Base-by-base conservation (phyloP, 2,888 invertebrate species). In the Machimus atricapillus region DNA sequence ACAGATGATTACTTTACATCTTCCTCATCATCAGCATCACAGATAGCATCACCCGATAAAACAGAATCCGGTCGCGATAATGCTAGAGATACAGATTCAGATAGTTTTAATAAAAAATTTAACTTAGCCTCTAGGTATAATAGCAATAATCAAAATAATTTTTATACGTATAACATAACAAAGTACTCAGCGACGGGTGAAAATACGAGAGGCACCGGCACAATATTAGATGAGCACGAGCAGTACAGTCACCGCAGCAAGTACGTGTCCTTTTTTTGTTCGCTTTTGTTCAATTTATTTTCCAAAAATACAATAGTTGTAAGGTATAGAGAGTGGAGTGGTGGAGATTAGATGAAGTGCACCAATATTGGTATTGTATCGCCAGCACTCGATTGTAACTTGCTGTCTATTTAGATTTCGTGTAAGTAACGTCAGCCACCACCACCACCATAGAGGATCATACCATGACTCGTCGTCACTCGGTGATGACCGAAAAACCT, bases 1-100 rank as follows among this genome's bases (percentile, higher is more conserved):
- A 92, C 92, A 19, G 91, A 91, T 88, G 91, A 92, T 85, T 91
- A 92, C 87, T 90, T 91, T 82, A 91, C 89, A 89, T 89, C 91
- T 91, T 87, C 90, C 91, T 89, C 89, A 89, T 87, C 90, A 91
- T 89, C 89, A 89, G 88, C 89, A 19, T 85, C 74, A 46, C 73
- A 81, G 81, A 56, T 81, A 23, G 56, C 85, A 46, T 76, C 86
- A 86, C 77, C 86, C 8, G 46, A 87, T 34, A 66, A 23, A 66
- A 85, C 66, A 58, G 58, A 87, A 46, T 4, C 14, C 58, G 78
- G n/a, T 78, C 37, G 66, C 79, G 79, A 86, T 78, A 77, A 34
- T 58, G 52, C 73, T 52, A 85, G 74, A 74, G 27, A 23, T 66
- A 23, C 9, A 23, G 27, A 66, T 66, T 66, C 66, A 66, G 66